phyloP scores from a whole-genome alignment of 2,797 vertebrate species.

The Falco novaeseelandiae region DNA sequence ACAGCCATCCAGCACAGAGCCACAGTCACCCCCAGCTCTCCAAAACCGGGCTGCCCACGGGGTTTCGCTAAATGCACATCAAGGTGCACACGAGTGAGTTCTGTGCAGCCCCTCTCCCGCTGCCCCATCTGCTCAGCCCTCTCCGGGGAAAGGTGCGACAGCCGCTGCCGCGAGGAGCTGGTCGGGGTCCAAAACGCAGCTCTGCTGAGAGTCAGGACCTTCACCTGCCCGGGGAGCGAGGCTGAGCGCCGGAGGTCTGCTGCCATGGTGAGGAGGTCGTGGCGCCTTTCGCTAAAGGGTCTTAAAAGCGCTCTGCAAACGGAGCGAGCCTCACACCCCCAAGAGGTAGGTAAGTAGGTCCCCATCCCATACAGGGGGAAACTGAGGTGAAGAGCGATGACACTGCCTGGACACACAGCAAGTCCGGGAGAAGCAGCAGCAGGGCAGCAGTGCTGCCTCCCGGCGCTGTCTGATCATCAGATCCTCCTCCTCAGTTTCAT shows the following conservation, averaged over 20 bases:
- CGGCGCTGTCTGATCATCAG: neutral
- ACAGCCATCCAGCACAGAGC: neutral
- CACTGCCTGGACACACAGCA: neutral
- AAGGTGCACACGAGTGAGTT: neutral
- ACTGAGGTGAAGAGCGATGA: neutral
- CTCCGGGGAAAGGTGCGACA: neutral
- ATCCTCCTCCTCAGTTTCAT: neutral
- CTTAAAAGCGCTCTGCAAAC: neutral
- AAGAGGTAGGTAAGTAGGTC: neutral
- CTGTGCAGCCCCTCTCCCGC: neutral
- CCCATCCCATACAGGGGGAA: neutral
- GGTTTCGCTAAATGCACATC: neutral
- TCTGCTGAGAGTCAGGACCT: neutral
- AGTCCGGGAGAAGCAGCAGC: neutral
- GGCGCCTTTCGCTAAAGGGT: neutral
- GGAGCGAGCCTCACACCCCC: accelerated
- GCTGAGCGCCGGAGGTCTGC: neutral
- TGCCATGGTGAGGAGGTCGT: neutral
- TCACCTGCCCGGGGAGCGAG: neutral
- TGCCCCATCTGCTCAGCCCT: neutral
- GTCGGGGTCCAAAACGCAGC: neutral
- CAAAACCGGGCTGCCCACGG: neutral
- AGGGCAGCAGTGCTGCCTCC: neutral
- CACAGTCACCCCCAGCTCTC: neutral
- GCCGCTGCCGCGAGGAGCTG: neutral